These are phyloP conservation scores for Xenopus laevis DNA, from an alignment of 2,113 vertebrate species.

Conservation along the genomic window DNA sequence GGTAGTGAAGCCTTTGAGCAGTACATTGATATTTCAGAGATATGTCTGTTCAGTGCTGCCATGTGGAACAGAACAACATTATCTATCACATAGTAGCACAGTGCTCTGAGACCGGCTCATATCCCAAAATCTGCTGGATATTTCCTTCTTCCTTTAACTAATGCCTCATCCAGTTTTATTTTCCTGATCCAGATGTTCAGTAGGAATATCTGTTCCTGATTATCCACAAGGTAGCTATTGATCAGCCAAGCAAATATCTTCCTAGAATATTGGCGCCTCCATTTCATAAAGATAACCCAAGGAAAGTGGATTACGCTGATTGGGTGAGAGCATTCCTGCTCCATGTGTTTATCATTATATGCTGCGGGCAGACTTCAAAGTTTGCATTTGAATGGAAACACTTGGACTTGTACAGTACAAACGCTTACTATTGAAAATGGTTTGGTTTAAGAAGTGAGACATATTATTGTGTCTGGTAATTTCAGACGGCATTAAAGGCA, in stretches of 20 bases:
- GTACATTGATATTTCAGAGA: too few species aligned
- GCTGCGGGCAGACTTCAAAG: slow-evolving; percentile 33
- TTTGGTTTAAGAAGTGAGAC: slow-evolving; percentile 39
- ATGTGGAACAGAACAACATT: too few species aligned
- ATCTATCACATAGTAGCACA: background rate
- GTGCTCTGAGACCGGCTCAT: background rate
- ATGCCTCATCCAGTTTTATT: slow-evolving; percentile 7
- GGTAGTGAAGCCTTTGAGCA: too few species aligned
- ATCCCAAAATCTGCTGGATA: background rate
- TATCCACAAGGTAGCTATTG: slow-evolving; percentile 23
- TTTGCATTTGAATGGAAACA: slow-evolving; percentile 34
- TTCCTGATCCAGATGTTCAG: slow-evolving; percentile 29
- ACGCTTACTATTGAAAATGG: slow-evolving; percentile 32
- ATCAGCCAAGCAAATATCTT: slow-evolving; percentile 28
- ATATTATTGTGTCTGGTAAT: slow-evolving; percentile 40
- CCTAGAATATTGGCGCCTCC: slow-evolving; percentile 8
- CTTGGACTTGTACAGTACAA: slow-evolving; percentile 36
- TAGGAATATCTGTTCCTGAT: slow-evolving; percentile 29
- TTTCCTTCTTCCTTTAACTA: slow-evolving; percentile 8
- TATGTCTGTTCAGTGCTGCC: too few species aligned
- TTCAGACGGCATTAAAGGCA: slow-evolving; percentile 30
- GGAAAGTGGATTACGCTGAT: slow-evolving; percentile 20
- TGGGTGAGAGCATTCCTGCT: slow-evolving; percentile 26
- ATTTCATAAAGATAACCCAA: slow-evolving; percentile 12
- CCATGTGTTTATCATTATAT: slow-evolving; percentile 37